These are phyloP conservation scores for Drosophila affinis DNA, from an alignment of 2,888 invertebrate genomes.

Conservation along the genomic window DNA sequence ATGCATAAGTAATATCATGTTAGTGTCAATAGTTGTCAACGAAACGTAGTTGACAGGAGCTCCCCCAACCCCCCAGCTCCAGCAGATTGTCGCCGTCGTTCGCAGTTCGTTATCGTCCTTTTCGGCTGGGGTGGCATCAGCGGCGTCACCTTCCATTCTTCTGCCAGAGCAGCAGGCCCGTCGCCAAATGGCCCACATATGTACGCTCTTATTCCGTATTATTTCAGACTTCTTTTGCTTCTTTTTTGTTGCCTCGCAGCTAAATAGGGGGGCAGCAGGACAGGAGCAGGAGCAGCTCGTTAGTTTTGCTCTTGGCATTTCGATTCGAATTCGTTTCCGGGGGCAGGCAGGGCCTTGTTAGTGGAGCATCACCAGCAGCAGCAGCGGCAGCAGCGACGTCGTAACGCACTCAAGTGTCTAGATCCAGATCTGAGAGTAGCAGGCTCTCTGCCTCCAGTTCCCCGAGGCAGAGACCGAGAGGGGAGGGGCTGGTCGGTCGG, in stretches of 20 bases:
- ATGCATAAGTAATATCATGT: constrained; percentile 76
- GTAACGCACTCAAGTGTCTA: constrained; percentile 44
- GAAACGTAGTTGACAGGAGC: constrained; percentile 61
- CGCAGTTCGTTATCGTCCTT: constrained; percentile 66
- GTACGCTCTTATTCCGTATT: constrained; percentile 53
- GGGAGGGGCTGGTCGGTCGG: background rate
- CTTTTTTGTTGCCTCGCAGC: constrained; percentile 39
- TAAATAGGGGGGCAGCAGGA: constrained; percentile 56
- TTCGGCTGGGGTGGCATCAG: background rate
- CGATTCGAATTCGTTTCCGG: constrained; percentile 52
- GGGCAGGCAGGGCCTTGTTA: constrained; percentile 63
- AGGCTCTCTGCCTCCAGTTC: constrained; percentile 6
- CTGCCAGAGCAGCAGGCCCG: background rate
- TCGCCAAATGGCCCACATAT: constrained; percentile 38
- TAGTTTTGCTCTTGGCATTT: constrained; percentile 66
- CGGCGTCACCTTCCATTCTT: constrained; percentile 9
- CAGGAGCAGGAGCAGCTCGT: constrained; percentile 53
- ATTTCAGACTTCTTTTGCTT: constrained; percentile 63
- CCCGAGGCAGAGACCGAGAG: constrained; percentile 36
- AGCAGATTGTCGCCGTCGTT: constrained; percentile 35
- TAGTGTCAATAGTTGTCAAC: constrained; percentile 76
- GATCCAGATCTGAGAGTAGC: constrained; percentile 23
- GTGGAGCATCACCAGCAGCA: constrained; percentile 20
- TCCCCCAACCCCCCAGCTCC: constrained; percentile 6
- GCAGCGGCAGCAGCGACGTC: background rate